A percentile compares a stretch with the other conserved stretches of the same genome.
phyloP scores from a whole-genome alignment of 2,888 invertebrate species.

The Stenurella melanura region DNA sequence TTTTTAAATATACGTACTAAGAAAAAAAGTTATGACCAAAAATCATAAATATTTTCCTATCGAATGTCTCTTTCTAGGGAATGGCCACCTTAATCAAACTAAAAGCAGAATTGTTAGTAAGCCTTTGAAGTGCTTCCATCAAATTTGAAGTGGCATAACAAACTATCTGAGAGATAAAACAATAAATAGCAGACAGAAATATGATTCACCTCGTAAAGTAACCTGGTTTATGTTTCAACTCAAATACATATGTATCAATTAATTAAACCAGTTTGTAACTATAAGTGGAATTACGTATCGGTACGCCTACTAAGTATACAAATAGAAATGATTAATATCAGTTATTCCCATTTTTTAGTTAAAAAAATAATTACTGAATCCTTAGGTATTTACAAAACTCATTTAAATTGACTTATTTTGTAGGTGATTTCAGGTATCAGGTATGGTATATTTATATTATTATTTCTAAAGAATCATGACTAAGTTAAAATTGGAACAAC shows the following conservation, averaged over 20 bases:
- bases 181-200: not conserved
- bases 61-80: too few species aligned
- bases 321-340: not conserved
- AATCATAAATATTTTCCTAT: too few species aligned
- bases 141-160: not conserved
- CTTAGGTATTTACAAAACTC: too few species aligned
- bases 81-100: too few species aligned
- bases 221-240: not conserved
- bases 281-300: not conserved
- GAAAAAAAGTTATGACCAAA: too few species aligned
- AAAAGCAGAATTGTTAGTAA: not conserved
- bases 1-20: too few species aligned
- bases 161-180: not conserved
- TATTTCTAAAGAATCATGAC: too few species aligned
- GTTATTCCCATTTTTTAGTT: not conserved
- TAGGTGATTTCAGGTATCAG: too few species aligned
- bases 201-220: not conserved
- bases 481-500: too few species aligned
- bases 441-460: too few species aligned
- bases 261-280: not conserved
- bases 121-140: not conserved
- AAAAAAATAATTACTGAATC: too few species aligned
- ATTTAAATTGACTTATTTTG: too few species aligned
- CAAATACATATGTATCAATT: not conserved
- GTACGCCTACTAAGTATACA: not conserved